These are phyloP conservation scores for Spermophilus dauricus DNA, from an alignment of 2,113 vertebrate species.

Conservation along the genomic window DNA sequence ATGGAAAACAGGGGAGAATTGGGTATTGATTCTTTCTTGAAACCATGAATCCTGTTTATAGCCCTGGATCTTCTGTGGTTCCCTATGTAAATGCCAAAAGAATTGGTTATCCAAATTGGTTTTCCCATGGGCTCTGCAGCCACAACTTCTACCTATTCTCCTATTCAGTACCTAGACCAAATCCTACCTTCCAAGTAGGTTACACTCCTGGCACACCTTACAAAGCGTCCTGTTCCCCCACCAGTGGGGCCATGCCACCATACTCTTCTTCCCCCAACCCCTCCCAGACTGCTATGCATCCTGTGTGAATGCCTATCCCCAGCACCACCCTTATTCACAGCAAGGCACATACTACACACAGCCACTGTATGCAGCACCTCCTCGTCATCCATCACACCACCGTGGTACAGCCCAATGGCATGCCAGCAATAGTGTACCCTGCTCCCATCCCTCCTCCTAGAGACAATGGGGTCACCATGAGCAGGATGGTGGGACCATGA, in stretches of 20 bases:
- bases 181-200: constrained; percentile 84
- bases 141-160: too few species aligned
- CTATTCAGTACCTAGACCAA: too few species aligned
- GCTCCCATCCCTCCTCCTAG: constrained; percentile 86
- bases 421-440: constrained; percentile 97
- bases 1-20: too few species aligned
- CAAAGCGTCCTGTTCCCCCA: constrained; percentile 98
- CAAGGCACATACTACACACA: constrained; percentile 98
- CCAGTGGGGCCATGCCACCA: constrained; percentile 93
- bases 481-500: constrained; percentile 98
- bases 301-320: constrained; percentile 97
- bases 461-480: constrained; percentile 95
- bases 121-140: too few species aligned
- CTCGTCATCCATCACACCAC: constrained; percentile 99
- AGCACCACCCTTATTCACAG: constrained; percentile 98
- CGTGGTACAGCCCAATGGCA: constrained; percentile 99
- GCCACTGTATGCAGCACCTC: constrained; percentile 97
- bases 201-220: constrained; percentile 97
- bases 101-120: constrained; percentile 93
- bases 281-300: constrained; percentile 96
- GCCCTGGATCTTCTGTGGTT: constrained; percentile 97
- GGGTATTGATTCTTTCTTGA: constrained; percentile 68
- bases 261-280: constrained; percentile 97
- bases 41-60: constrained; percentile 99
- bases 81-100: constrained; percentile 98